A percentile compares a stretch with the other conserved stretches of the same genome.
Conservation (phyloP, 2,888 invertebrate genomes). For the Hypercompe scribonia region DNA sequence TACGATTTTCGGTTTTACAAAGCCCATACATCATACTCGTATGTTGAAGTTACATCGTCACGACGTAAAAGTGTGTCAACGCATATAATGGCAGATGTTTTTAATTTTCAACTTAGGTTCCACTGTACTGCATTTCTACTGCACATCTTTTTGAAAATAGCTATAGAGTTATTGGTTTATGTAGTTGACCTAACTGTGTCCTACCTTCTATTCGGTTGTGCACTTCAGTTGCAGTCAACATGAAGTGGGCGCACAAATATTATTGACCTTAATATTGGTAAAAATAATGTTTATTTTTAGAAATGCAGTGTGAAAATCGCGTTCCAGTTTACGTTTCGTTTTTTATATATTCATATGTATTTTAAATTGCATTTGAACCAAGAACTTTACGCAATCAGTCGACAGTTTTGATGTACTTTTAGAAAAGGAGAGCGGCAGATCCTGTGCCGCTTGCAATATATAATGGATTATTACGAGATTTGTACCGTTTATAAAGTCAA, state of each 20-base stretch:
- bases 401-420: background rate
- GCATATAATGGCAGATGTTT: background rate
- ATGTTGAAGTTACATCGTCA: slow-evolving; percentile 30
- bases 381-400: background rate
- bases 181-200: background rate
- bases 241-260: background rate
- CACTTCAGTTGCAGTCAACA: background rate
- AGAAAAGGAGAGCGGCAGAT: too few relatives aligned
- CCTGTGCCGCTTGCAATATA: too few relatives aligned
- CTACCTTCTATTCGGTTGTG: background rate
- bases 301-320: background rate
- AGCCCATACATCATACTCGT: slow-evolving; percentile 23
- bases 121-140: background rate
- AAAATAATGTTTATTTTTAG: background rate
- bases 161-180: background rate
- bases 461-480: too few relatives aligned
- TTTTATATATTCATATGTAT: background rate
- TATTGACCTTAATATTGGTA: background rate
- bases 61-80: slow-evolving; percentile 3
- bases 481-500: too few relatives aligned
- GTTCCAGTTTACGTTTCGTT: background rate
- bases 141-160: background rate
- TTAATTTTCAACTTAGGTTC: background rate
- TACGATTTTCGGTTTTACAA: slow-evolving; percentile 16
- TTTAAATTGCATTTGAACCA: background rate